Evolutionary conservation across 1,140 invertebrate species (phyloP), one percentile per base, ranked within the genome.

Genomic region (Armadillidium nasatum): DNA sequence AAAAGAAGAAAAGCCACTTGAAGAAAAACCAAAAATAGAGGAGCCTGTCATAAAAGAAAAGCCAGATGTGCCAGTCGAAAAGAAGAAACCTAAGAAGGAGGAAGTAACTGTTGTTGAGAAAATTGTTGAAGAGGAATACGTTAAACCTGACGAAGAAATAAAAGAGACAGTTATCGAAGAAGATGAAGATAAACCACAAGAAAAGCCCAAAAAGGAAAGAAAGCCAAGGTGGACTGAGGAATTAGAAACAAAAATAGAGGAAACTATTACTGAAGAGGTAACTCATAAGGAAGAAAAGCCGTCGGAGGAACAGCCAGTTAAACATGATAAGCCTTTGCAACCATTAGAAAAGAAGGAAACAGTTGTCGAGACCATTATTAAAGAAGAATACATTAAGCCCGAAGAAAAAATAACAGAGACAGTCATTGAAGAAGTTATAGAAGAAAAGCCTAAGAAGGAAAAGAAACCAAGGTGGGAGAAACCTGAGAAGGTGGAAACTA

Each of bases 221-320:
- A 76, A 45, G 6, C 23, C 50, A 60, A 60, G 50, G 7, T 13
- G 50, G 50, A 2, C 50, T 15, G n/a, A n/a, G n/a, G n/a, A n/a
- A n/a, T n/a, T 33, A 33, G 33, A 33, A 33, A 1, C 1, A 3
- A 33, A 33, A 33, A 6, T 33, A 33, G 33, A 33, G 1, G 50
- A 69, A 19, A 77, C 45, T 10, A 23, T 77, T 19, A 73, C 71
- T 43, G 43, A 66, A 10, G 46, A 79, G 69, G 6, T 33, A 33
- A 33, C 33, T 33, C 2, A 6, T 33, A 33, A 33, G 33, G 33
- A 33, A 33, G 33, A 33, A 33, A 33, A 33, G 33, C 33, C 33
- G 33, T 3, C 6, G 33, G 33, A 33, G 6, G 33, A 33, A 3
- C 33, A 3, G 33, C 33, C 33, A 33, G 33, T 33, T 33, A 33